phyloP scores from a whole-genome alignment of 2,113 vertebrate genomes.

The Podarcis raffonei region DNA sequence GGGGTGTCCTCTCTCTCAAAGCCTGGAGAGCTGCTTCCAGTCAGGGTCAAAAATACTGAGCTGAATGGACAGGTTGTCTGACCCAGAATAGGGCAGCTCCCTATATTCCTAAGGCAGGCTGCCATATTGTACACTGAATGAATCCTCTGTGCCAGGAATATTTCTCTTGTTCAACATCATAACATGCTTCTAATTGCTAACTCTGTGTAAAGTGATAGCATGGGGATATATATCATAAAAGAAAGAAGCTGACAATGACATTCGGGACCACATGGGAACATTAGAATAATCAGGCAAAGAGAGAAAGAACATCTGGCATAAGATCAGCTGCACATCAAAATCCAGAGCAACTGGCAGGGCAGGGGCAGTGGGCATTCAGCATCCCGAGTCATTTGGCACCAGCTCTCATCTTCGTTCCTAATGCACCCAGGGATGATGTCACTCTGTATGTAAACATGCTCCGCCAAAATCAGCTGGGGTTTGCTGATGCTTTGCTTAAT shows the following conservation, averaged over 20 bases:
- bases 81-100: too few relatives aligned
- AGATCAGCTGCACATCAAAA: neutral
- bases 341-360: neutral
- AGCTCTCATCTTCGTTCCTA: neutral
- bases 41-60: too few relatives aligned
- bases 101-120: too few relatives aligned
- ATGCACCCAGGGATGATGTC: neutral
- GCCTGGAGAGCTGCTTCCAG: too few relatives aligned
- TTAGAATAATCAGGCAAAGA: neutral
- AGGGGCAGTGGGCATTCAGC: neutral
- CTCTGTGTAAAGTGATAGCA: neutral
- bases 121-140: too few relatives aligned
- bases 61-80: too few relatives aligned
- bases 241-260: neutral
- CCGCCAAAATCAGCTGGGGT: neutral
- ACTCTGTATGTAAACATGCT: neutral
- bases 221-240: neutral
- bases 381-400: fast-evolving
- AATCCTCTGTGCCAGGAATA: neutral
- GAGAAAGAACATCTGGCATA: neutral
- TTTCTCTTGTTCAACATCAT: neutral
- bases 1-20: too few relatives aligned
- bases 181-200: neutral
- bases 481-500: neutral
- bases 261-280: too few relatives aligned